Percentiles rank a stretch among this genome's conserved stretches.
phyloP scores from a whole-genome alignment of 2,797 vertebrate genomes.

The Microhierax caerulescens region DNA sequence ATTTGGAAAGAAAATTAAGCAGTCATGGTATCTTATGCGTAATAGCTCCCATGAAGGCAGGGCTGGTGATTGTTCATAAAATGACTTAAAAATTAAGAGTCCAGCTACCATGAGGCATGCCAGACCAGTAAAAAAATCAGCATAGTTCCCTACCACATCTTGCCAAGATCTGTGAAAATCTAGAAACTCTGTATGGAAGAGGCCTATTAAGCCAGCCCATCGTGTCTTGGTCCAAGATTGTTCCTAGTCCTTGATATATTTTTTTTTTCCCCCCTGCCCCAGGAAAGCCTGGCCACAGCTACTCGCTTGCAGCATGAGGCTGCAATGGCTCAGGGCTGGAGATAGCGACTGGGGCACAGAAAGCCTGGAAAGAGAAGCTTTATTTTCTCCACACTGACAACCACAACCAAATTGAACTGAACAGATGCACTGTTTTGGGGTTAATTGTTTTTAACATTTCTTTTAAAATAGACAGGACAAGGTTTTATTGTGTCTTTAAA shows the following conservation, averaged over 20 bases:
- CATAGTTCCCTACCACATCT: not conserved
- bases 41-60: not conserved
- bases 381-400: not conserved
- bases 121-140: not conserved
- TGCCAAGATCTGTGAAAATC: not conserved
- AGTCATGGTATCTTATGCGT: not conserved
- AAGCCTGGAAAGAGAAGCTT: not conserved
- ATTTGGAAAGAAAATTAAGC: not conserved
- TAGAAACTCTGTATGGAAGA: not conserved
- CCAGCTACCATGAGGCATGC: rapidly evolving
- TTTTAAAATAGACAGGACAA: not conserved
- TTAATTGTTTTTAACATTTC: not conserved
- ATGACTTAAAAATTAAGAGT: not conserved
- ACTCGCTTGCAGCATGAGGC: not conserved
- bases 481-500: not conserved
- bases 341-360: not conserved
- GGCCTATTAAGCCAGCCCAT: not conserved
- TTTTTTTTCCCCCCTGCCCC: not conserved
- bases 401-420: not conserved
- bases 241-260: not conserved
- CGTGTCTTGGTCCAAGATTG: not conserved
- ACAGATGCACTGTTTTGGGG: not conserved
- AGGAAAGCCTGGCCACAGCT: not conserved
- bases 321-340: not conserved
- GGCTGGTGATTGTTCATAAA: not conserved